A percentile compares a stretch with the other conserved stretches of the same genome.
Conservation (phyloP, 2,113 vertebrate genomes). For the Seriola aureovittata region DNA sequence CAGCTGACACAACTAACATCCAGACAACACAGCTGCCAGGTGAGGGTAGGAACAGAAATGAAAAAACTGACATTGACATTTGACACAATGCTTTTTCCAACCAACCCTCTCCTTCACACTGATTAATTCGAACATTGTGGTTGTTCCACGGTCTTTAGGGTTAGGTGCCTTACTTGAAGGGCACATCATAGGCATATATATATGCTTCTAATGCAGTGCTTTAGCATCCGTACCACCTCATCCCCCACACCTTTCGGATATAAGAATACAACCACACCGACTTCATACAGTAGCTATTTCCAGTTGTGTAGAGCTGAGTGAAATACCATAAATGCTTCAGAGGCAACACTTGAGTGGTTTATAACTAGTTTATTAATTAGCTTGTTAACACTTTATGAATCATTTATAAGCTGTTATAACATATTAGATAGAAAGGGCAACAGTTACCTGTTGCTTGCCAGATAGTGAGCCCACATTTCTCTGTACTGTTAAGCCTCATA, state of each 20-base stretch:
- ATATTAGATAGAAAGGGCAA: too few relatives aligned
- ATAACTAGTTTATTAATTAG: too few relatives aligned
- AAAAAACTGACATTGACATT: not conserved
- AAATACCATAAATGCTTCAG: too few relatives aligned
- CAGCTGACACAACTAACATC: conserved; percentile 32
- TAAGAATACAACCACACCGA: too few relatives aligned
- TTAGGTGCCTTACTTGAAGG: not conserved
- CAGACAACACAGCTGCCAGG: conserved; percentile 25
- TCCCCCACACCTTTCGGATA: not conserved
- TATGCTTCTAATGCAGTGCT: not conserved
- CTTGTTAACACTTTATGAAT: too few relatives aligned
- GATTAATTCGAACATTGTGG: not conserved
- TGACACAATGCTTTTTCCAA: not conserved
- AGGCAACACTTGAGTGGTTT: too few relatives aligned
- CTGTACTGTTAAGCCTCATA: too few relatives aligned
- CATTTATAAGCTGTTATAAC: too few relatives aligned
- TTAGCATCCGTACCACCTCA: not conserved
- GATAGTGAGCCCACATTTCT: too few relatives aligned
- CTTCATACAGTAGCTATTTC: too few relatives aligned
- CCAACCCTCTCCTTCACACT: not conserved
- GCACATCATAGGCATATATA: not conserved
- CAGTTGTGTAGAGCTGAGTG: too few relatives aligned
- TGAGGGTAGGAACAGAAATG: conserved; percentile 7
- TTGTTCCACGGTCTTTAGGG: not conserved
- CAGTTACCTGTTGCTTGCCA: too few relatives aligned